phyloP scores from a whole-genome alignment of 2,797 vertebrate genomes.

The Denticeps clupeoides region DNA sequence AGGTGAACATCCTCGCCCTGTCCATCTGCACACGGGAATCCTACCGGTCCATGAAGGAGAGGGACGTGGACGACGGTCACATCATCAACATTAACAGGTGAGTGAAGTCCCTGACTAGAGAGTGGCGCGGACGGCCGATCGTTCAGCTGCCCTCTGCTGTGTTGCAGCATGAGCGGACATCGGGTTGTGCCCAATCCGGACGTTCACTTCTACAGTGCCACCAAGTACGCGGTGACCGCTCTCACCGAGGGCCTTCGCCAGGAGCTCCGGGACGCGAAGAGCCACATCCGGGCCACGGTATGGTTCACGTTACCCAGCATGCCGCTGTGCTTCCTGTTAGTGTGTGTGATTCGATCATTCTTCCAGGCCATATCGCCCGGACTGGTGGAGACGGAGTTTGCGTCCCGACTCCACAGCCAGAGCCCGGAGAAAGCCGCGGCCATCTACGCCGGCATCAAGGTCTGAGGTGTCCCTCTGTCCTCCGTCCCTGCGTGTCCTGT shows the following conservation, averaged over 20 bases:
- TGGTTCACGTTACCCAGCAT: slow-evolving; percentile 24
- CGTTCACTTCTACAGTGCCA: slow-evolving; percentile 72
- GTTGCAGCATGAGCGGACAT: slow-evolving; percentile 70
- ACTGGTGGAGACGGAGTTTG: slow-evolving; percentile 74
- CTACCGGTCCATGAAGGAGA: slow-evolving; percentile 82
- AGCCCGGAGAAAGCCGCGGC: slow-evolving; percentile 61
- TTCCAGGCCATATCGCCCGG: slow-evolving; percentile 78
- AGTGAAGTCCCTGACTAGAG: not conserved
- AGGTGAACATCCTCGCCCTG: slow-evolving; percentile 76
- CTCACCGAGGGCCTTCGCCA: slow-evolving; percentile 78
- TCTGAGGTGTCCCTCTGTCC: too few species aligned
- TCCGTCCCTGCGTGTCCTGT: too few species aligned
- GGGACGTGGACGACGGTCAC: slow-evolving; percentile 74
- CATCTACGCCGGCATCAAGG: slow-evolving; percentile 61
- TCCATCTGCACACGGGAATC: slow-evolving; percentile 74
- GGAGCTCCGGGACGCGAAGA: slow-evolving; percentile 69
- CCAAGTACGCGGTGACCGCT: slow-evolving; percentile 74
- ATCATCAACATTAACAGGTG: slow-evolving; percentile 86
- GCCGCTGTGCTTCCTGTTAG: not conserved
- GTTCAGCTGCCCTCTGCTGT: slow-evolving; percentile 20
- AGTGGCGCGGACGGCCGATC: too few species aligned
- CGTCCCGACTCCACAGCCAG: slow-evolving; percentile 53
- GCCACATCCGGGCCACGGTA: slow-evolving; percentile 74
- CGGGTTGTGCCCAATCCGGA: slow-evolving; percentile 40
- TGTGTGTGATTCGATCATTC: slow-evolving; percentile 8